Evolutionary conservation across 2,113 vertebrate species (phyloP).

Genomic region (Cricetomys ansorgei): DNA sequence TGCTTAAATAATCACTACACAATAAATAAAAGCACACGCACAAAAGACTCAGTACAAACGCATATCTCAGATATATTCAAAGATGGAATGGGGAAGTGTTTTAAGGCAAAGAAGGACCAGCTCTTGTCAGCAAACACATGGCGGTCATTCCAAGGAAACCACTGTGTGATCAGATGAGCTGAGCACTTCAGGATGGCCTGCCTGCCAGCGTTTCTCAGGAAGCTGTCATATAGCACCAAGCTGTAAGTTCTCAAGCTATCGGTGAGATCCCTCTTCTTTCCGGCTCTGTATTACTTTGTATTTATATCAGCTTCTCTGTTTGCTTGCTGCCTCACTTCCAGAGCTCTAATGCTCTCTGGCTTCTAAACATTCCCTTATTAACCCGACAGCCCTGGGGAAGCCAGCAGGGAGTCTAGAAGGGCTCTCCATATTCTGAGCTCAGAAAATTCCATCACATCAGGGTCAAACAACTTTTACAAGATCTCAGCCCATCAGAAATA

Average conservation of each 20-base stretch:
- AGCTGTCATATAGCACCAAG: background rate
- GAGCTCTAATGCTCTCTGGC: slow-evolving; percentile 11
- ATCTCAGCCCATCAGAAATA: slow-evolving; percentile 53
- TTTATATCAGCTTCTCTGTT: background rate
- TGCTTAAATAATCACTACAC: background rate
- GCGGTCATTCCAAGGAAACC: background rate
- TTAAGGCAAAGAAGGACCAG: background rate
- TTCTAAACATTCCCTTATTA: slow-evolving; percentile 60
- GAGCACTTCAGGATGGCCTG: background rate
- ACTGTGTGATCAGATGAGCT: background rate
- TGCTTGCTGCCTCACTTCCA: background rate
- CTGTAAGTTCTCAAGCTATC: background rate
- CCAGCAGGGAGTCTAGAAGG: slow-evolving; percentile 15
- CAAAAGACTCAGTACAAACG: background rate
- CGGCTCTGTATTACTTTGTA: background rate
- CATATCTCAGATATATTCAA: background rate
- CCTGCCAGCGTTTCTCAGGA: background rate
- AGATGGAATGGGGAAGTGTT: background rate
- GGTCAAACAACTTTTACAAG: slow-evolving; percentile 58
- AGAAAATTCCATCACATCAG: slow-evolving; percentile 46
- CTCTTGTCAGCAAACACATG: background rate
- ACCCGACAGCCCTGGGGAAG: slow-evolving; percentile 1
- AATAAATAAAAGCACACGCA: slow-evolving; percentile 1
- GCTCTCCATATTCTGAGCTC: slow-evolving; percentile 43
- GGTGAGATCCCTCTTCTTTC: background rate